Evolutionary conservation across 2,113 vertebrate genomes (phyloP), one percentile per base, ranked within the genome.

Genomic region (Alexandromys fortis): DNA sequence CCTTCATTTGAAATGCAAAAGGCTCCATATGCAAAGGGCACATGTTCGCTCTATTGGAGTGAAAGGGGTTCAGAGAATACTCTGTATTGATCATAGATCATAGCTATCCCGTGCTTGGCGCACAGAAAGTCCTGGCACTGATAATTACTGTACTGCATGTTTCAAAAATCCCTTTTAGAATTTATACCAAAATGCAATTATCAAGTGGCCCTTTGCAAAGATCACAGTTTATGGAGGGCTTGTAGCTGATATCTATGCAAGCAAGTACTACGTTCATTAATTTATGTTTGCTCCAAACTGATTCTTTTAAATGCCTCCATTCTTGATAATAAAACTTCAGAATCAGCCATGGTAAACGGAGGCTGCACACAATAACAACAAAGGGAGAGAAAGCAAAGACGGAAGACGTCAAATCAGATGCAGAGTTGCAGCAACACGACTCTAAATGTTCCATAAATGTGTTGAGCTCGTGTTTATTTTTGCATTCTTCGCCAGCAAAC

Each of bases 381-480:
- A 0, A 0, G 47, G 42, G 45, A 90, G 45, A 30, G 52, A 82
- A 91, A 79, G 65, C 38, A 88, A 81, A 72, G 87, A 94, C n/a
- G 28, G 76, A 93, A 72, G 35, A 93, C 88, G 30, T 75, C 91
- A 97, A 94, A 97, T 95, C 67, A 90, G 93, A 96, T 82, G 85
- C 75, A 90, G 58, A 90, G 81, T 88, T 93, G 92, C 70, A 86
- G 47, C 38, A 67, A 45, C 90, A 92, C 45, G n/a, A 88, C 96
- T 95, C 75, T 93, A 94, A 96, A 90, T 2, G 19, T 78, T 82
- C n/a, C 87, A 82, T 89, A 92, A 97, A 75, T 67, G 90, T 93
- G 63, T 94, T 92, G 93, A 90, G 89, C 90, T 96, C 89, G 86
- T 63, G n/a, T 96, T 97, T 96, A 94, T 75, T 96, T 97, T 97